Conservation (phyloP, 1,140 invertebrate species). For the Mycetomoellerius zeteki region DNA sequence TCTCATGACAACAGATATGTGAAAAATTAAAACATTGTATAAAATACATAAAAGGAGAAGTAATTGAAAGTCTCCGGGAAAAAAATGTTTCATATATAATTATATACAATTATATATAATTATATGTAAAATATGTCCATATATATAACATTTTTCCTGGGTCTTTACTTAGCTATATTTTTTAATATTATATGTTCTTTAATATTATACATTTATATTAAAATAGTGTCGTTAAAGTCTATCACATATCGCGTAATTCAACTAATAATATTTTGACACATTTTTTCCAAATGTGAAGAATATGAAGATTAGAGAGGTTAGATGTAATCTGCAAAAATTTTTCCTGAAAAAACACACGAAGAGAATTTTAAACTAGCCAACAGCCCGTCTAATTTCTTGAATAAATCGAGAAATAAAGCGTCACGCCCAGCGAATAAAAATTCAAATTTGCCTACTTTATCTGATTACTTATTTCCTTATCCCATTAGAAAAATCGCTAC, state of each 20-base stretch:
- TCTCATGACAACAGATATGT: neutral
- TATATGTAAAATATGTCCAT: too few species aligned
- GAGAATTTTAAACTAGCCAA: conserved; percentile 38
- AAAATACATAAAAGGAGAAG: neutral
- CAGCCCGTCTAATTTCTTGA: conserved; percentile 21
- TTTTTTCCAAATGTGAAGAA: neutral
- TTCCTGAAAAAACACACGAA: conserved; percentile 7
- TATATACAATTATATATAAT: too few species aligned
- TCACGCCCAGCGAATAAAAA: conserved; percentile 29
- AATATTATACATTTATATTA: neutral
- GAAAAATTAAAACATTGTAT: neutral
- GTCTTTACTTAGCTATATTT: neutral
- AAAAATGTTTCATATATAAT: too few species aligned
- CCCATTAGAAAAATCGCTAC: conserved; percentile 47
- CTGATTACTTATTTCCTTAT: conserved; percentile 53
- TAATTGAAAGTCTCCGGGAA: neutral
- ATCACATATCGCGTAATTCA: neutral
- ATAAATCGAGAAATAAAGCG: conserved; percentile 45
- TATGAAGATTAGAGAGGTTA: conserved; percentile 20
- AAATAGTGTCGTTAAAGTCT: conserved; percentile 4
- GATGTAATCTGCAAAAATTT: conserved; percentile 11
- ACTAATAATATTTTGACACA: conserved; percentile 21
- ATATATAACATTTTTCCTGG: too few species aligned
- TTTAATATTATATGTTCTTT: neutral
- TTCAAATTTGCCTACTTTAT: conserved; percentile 41